Percentiles rank a stretch among this genome's conserved stretches.
Conservation (phyloP, 2,888 invertebrate species). For the Eupithecia insigniata region DNA sequence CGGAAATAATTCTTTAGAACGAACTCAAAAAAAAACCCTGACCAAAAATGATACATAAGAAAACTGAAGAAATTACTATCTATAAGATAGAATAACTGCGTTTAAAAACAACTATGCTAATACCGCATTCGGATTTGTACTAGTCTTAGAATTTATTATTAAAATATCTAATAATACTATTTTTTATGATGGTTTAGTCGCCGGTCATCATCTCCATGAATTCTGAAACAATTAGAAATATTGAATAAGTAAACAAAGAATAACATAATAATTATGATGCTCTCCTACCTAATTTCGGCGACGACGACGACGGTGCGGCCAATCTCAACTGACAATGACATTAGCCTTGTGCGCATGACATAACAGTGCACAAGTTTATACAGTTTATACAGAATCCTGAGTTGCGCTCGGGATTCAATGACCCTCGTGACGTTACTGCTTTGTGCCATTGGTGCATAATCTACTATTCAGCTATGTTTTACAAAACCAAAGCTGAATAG, state of each 20-base stretch:
- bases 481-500: no score
- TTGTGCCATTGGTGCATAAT: no score
- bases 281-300: neutral
- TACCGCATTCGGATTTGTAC: slow-evolving; percentile 79
- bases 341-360: neutral
- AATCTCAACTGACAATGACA: neutral
- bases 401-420: no score
- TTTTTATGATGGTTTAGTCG: slow-evolving; percentile 83
- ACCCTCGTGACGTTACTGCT: no score
- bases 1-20: slow-evolving; percentile 75
- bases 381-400: no score
- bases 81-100: slow-evolving; percentile 73
- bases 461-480: no score
- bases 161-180: slow-evolving; percentile 69
- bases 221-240: slow-evolving; percentile 84
- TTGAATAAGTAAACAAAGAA: neutral
- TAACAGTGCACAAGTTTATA: neutral
- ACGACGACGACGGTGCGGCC: neutral
- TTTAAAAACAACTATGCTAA: slow-evolving; percentile 69
- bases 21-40: slow-evolving; percentile 53
- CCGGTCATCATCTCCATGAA: slow-evolving; percentile 98
- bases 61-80: slow-evolving; percentile 55
- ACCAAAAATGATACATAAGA: slow-evolving; percentile 50
- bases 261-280: neutral
- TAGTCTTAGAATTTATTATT: slow-evolving; percentile 66